A percentile compares a stretch with the other conserved stretches of the same genome.
These are phyloP conservation scores for Strix aluco DNA, from an alignment of 2,113 vertebrate species.

Conservation along the genomic window DNA sequence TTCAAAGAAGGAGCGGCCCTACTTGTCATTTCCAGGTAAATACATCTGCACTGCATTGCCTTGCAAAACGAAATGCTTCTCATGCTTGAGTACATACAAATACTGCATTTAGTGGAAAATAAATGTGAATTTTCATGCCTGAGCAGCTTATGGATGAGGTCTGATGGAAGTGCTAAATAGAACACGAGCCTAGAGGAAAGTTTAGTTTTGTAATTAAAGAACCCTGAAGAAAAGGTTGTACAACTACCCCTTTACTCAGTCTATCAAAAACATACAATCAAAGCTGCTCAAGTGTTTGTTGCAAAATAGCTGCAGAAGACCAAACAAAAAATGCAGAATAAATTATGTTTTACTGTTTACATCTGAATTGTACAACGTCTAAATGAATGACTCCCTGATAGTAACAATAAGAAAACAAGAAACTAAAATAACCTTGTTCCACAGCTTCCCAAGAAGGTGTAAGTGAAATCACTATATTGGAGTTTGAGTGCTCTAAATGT, in stretches of 20 bases:
- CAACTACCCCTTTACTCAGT: background rate
- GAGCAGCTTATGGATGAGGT: background rate
- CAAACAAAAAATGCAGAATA: background rate
- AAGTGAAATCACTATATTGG: background rate
- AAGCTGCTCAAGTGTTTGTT: background rate
- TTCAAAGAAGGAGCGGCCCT: background rate
- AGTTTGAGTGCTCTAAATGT: background rate
- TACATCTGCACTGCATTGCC: background rate
- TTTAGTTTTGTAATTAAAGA: background rate
- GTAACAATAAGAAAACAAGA: background rate
- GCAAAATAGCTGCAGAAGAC: background rate
- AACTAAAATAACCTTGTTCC: background rate
- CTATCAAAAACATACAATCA: background rate
- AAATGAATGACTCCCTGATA: background rate
- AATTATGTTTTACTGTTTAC: background rate
- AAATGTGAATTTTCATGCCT: background rate
- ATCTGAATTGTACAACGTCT: background rate
- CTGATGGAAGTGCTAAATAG: background rate
- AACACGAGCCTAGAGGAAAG: fast-evolving
- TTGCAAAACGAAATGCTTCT: background rate
- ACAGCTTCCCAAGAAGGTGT: background rate
- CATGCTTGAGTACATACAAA: background rate
- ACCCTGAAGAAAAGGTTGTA: background rate
- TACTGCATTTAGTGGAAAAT: background rate
- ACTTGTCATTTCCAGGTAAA: background rate